Evolutionary conservation across 1,140 invertebrate species (phyloP), one percentile per base, ranked within the genome.

Genomic region (Drosophila jambulina): DNA sequence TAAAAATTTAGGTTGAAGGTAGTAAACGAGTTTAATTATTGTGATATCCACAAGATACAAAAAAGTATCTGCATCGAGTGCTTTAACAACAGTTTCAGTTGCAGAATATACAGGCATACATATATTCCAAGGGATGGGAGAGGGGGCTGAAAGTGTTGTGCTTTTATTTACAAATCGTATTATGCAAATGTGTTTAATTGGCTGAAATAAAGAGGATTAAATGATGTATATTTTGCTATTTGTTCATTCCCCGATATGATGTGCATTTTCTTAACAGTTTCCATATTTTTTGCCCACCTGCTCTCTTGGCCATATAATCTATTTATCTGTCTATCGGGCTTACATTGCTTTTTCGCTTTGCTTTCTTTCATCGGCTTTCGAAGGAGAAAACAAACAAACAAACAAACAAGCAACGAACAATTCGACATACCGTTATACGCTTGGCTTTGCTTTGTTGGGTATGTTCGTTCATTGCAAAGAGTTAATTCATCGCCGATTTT

Each of bases 401-500:
- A 61, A 58, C 13, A 70, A 60, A 64, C 53, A 56, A 68, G 54
- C 36, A 69, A 42, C 45, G 32, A 65, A 72, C 36, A 78, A 78
- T 68, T 40, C 72, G 58, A 67, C 40, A 69, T 78, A 29, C 75
- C 75, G 75, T 78, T 78, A 78, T 49, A 61, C 48, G 56, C 48
- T 54, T 77, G 42, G 62, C 63, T 57, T 56, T 57, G 27, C 23
- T 34, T 72, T 64, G 49, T 53, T 67, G 38, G 63, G n/a, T 36
- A 46, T 36, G n/a, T 61, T 15, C 10, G 19, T 54, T 27, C 34
- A 51, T 67, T 48, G 70, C 68, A 38, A 72, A 72, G 53, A 54
- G 67, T 71, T 74, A 74, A 56, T 64, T 75, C 70, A 80, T 75
- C 70, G 65, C 65, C 78, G 82, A 79, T 82, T 86, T 86, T 86